phyloP scores from a whole-genome alignment of 2,113 vertebrate genomes.

The Dasyurus viverrinus region DNA sequence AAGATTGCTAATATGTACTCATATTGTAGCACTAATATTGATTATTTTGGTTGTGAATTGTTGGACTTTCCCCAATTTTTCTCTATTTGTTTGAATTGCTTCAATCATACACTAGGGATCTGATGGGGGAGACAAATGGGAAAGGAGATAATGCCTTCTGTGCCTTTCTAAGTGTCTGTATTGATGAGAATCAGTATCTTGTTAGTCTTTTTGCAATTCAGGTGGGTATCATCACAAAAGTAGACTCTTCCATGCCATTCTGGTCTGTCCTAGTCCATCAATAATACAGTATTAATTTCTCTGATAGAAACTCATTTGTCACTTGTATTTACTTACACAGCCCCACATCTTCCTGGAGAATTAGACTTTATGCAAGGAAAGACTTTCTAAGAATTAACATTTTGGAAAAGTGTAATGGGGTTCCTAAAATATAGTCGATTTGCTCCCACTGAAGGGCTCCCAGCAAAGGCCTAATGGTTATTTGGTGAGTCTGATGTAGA shows the following conservation, averaged over 20 bases:
- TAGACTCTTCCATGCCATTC: not conserved
- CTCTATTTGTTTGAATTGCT: not conserved
- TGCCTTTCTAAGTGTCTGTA: not conserved
- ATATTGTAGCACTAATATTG: not conserved
- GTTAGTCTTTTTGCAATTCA: not conserved
- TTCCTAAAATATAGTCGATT: not conserved
- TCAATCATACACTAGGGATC: not conserved
- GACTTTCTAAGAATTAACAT: not conserved
- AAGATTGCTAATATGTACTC: not conserved
- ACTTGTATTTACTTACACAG: not conserved
- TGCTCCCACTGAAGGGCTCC: not conserved
- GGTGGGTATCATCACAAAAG: not conserved
- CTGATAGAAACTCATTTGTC: not conserved
- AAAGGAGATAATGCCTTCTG: not conserved
- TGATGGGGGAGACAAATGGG: not conserved
- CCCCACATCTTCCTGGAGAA: not conserved
- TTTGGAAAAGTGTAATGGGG: not conserved
- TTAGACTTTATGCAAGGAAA: not conserved
- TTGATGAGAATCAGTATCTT: not conserved
- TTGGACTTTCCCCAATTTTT: not conserved
- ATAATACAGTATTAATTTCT: not conserved
- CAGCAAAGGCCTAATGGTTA: not conserved
- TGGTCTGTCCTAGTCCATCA: not conserved
- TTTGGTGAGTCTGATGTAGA: not conserved
- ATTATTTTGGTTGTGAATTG: not conserved